Base-by-base conservation (phyloP, 2,888 invertebrate species). In the Gymnocheta viridis region DNA sequence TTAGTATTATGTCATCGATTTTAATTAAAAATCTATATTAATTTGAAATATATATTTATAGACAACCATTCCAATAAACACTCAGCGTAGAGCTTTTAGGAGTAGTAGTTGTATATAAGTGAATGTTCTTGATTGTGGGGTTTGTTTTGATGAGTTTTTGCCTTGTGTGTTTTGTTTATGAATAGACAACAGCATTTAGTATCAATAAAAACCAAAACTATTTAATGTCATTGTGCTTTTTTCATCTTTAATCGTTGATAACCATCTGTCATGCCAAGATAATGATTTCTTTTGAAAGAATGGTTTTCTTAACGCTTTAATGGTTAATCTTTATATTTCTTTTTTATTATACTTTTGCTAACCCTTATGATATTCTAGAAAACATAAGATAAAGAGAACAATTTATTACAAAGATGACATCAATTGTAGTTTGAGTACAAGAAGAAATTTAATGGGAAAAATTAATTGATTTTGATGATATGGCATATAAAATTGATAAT, bases 1-100 rank as follows among this genome's bases (percentile, higher is more conserved):
- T 90, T 90, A 90, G 89, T 88, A 89, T 90, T 90, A 88, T 90
- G 90, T 90, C 90, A 90, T 90, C 89, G 90, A 89, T 89, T 90
- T 90, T 90, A 90, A 90, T 90, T 90, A 90, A 90, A 90, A 89
- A 89, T 89, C 89, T 86, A 80, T 84, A 80, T 67, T 41, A 76
- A 76, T 72, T 72, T 67, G 66, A 54, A 67, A 54, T 67, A 73
- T 54, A 32, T 38, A 73, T 82, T 58, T 41, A 72, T 76, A 64
- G 19, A 14, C 41, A 41, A 29, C 14, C 62, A 62, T 14, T 19
- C 51, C 19, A 19, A 22, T 49, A 17, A 3, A 22, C 12, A n/a
- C 0, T 54, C 22, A 22, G 1, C 2, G 24, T 24, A n/a, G 1
- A 5, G 14, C 2, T 27, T 14, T 24, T 6, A 10, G 5, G 2